phyloP scores from a whole-genome alignment of 2,888 invertebrate genomes.

The Chloroclystis v-ata region DNA sequence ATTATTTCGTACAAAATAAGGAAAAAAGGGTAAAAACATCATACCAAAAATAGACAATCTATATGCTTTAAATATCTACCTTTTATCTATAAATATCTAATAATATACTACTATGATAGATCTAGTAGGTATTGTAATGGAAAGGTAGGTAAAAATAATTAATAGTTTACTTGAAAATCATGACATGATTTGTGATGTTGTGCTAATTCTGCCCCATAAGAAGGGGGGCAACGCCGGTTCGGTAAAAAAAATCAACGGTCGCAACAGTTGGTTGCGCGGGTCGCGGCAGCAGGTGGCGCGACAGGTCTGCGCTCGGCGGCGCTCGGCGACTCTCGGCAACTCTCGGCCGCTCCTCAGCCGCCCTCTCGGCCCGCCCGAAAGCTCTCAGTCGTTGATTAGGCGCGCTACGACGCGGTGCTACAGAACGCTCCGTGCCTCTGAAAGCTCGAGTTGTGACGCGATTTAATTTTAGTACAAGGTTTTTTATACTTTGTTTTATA shows the following conservation, averaged over 20 bases:
- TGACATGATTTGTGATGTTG: constrained; percentile 28
- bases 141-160: too few species aligned
- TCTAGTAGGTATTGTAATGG: too few species aligned
- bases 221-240: constrained; percentile 40
- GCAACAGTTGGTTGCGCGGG: constrained; percentile 69
- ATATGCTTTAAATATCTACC: too few species aligned
- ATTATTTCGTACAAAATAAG: too few species aligned
- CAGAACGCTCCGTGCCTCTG: constrained; percentile 27
- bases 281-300: constrained; percentile 66
- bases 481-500: constrained; percentile 2
- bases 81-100: too few species aligned
- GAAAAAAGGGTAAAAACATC: too few species aligned
- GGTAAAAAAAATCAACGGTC: constrained; percentile 74
- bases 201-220: constrained; percentile 53
- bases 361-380: constrained; percentile 74
- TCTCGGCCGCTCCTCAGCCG: constrained; percentile 58
- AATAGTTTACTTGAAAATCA: too few species aligned
- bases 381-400: constrained; percentile 69
- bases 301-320: constrained; percentile 56
- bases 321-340: constrained; percentile 41
- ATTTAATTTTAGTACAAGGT: constrained; percentile 26
- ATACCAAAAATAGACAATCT: too few species aligned
- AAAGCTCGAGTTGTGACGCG: constrained; percentile 42
- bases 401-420: constrained; percentile 56
- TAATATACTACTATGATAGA: too few species aligned